phyloP scores from a whole-genome alignment of 2,797 vertebrate species.

The Okamejei kenojei region DNA sequence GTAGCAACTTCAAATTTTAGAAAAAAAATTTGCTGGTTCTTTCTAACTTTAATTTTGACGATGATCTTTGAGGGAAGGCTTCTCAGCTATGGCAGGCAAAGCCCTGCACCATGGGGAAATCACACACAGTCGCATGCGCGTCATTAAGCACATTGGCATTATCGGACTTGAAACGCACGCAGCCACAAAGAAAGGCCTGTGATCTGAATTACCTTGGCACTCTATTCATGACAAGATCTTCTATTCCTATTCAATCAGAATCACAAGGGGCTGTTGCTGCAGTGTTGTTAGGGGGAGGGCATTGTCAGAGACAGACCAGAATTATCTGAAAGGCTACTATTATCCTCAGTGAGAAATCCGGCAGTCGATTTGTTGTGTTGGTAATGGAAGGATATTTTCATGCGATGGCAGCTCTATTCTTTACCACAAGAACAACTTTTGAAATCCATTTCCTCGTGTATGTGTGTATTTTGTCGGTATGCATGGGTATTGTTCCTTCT shows the following conservation, averaged over 20 bases:
- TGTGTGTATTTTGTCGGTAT: background rate
- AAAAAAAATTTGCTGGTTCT: background rate
- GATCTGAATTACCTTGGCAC: slow-evolving; percentile 32
- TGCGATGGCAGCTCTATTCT: background rate
- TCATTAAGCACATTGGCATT: slow-evolving; percentile 34
- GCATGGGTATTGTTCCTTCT: no score
- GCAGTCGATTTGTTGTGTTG: background rate
- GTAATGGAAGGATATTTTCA: slow-evolving; percentile 14
- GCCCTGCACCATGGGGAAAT: slow-evolving; percentile 33
- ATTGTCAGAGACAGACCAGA: background rate
- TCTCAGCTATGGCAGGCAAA: slow-evolving; percentile 1
- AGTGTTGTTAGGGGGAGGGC: background rate
- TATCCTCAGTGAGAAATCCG: background rate
- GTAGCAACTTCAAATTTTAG: background rate
- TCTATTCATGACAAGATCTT: slow-evolving; percentile 13
- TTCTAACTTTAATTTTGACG: slow-evolving; percentile 27
- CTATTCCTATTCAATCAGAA: slow-evolving; percentile 17
- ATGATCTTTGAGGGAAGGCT: slow-evolving; percentile 14
- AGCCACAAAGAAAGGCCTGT: slow-evolving; percentile 18
- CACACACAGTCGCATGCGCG: slow-evolving; percentile 21
- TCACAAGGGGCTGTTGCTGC: slow-evolving; percentile 20
- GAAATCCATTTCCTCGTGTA: background rate
- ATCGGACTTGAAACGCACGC: slow-evolving; percentile 27
- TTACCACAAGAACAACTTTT: background rate
- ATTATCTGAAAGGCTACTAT: background rate